phyloP scores from a whole-genome alignment of 1,140 invertebrate species.

The Geopemphigus sp. region DNA sequence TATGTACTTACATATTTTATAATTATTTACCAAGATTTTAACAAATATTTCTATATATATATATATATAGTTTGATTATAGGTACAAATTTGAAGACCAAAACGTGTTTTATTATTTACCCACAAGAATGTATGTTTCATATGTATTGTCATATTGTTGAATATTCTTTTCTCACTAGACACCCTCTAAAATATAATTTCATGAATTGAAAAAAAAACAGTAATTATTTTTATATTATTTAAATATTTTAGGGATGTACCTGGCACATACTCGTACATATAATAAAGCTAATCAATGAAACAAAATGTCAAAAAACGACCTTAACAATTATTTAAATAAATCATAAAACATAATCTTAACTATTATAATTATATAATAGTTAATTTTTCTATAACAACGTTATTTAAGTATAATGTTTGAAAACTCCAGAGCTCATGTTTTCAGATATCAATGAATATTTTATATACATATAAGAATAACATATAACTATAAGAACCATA shows the following conservation, averaged over 20 bases:
- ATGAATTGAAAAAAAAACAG: background rate
- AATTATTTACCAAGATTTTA: background rate
- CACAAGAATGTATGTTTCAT: background rate
- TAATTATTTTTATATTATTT: background rate
- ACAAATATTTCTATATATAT: background rate
- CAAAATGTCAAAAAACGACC: background rate
- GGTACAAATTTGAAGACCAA: background rate
- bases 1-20: too few species aligned
- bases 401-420: background rate
- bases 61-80: background rate
- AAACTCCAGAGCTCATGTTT: background rate
- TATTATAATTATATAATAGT: background rate
- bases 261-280: too few species aligned
- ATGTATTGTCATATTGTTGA: background rate
- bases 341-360: background rate
- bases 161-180: background rate
- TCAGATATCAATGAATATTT: too few species aligned
- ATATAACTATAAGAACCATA: background rate
- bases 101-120: slow-evolving; percentile 5
- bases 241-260: too few species aligned
- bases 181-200: background rate
- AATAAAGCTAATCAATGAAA: background rate
- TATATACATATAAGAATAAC: too few species aligned
- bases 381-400: background rate
- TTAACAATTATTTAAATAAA: background rate